A percentile compares a stretch with the other conserved stretches of the same genome.
phyloP scores from a whole-genome alignment of 1,140 invertebrate genomes.

The Phymastichus coffea region DNA sequence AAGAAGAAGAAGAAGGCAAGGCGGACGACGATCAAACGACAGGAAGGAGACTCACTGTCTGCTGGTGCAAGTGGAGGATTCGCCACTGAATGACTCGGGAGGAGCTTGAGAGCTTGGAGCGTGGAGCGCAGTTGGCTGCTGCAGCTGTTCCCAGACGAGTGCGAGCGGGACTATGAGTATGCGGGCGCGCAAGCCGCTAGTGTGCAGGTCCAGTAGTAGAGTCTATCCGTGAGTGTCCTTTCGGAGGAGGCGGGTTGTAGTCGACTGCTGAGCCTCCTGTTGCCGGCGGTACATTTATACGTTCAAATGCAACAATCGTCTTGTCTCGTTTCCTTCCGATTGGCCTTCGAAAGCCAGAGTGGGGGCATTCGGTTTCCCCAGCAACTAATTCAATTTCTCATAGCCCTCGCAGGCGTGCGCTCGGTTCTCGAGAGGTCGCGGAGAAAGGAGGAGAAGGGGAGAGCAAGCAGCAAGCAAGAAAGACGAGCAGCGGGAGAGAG shows the following conservation, averaged over 20 bases:
- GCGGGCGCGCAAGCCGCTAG: too few relatives aligned
- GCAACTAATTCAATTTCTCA: slow-evolving; percentile 33
- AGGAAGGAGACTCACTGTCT: too few relatives aligned
- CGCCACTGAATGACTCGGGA: too few relatives aligned
- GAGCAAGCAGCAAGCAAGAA: not conserved
- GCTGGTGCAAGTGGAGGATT: too few relatives aligned
- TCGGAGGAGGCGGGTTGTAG: slow-evolving; percentile 13
- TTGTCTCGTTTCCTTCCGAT: slow-evolving; percentile 34
- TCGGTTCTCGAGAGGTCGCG: not conserved
- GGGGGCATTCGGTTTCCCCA: slow-evolving; percentile 33
- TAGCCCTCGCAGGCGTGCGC: too few relatives aligned
- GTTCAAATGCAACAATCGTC: slow-evolving; percentile 40
- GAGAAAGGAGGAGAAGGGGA: not conserved
- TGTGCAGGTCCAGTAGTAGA: too few relatives aligned
- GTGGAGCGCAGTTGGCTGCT: too few relatives aligned
- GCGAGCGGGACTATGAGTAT: too few relatives aligned
- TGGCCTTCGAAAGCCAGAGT: slow-evolving; percentile 32
- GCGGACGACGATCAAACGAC: too few relatives aligned
- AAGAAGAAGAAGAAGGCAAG: too few relatives aligned
- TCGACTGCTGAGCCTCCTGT: slow-evolving; percentile 32
- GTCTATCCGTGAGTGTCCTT: not conserved
- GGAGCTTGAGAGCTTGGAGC: too few relatives aligned
- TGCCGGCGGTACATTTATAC: slow-evolving; percentile 40
- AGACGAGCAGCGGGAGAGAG: not conserved
- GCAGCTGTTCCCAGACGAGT: too few relatives aligned